A percentile compares a stretch with the other conserved stretches of the same genome.
Evolutionary conservation across 2,888 invertebrate species (phyloP).

Genomic region (Coremacera marginata): DNA sequence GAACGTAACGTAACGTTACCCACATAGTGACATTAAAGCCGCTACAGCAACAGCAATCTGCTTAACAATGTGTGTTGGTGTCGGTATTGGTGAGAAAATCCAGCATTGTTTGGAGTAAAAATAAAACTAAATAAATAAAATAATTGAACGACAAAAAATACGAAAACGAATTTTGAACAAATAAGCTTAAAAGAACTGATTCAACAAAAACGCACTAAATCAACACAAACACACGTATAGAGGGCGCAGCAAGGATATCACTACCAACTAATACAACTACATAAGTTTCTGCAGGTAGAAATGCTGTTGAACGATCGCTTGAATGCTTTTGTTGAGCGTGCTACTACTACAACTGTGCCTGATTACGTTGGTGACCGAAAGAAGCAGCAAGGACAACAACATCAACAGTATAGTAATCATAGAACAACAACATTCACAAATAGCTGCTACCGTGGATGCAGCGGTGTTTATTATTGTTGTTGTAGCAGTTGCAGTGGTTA

Average conservation of each 20-base stretch:
- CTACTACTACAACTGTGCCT: background rate
- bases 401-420: background rate
- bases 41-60: background rate
- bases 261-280: background rate
- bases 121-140: background rate
- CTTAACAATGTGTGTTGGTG: background rate
- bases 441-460: background rate
- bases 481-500: background rate
- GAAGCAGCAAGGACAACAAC: background rate
- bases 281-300: background rate
- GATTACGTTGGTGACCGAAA: background rate
- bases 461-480: background rate
- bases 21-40: background rate
- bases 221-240: background rate
- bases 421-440: conserved; percentile 3
- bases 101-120: background rate
- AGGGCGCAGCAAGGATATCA: background rate
- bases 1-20: conserved; percentile 4
- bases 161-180: background rate
- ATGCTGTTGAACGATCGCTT: conserved; percentile 24
- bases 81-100: background rate
- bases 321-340: conserved; percentile 12
- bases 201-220: background rate
- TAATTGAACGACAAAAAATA: background rate
- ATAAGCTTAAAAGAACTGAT: background rate